Evolutionary conservation across 2,888 invertebrate species (phyloP), one percentile per base, ranked within the genome.

Genomic region (Drosophila testacea): DNA sequence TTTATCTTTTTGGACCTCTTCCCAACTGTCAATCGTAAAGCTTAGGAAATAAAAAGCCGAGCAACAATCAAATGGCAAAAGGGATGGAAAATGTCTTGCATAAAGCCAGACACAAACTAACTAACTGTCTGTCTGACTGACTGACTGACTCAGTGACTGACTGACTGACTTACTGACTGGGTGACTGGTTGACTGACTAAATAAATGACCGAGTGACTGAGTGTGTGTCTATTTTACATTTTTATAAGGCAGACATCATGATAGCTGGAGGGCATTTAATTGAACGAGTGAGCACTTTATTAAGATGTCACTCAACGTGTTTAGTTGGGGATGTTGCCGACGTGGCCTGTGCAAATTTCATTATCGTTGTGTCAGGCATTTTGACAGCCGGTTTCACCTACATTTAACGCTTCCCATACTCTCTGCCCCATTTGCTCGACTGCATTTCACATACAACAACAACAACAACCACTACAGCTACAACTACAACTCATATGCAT

Each of bases 281-380:
- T 85, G 84, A 85, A 85, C 87, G 79, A 88, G 77, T 86, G 84
- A 85, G 81, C 84, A 88, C 84, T 88, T 88, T 87, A 85, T 85
- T 85, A 85, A 85, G 88, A 85, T 88, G 84, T 85, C 84, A 85
- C 83, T 83, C 83, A 83, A 80, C 82, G 73, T 77, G 70, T 73
- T 88, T 70, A 71, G 82, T 38, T 32, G 50, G n/a, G 30, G n/a
- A 42, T 66, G 64, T 28, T 69, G 80, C 51, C 69, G 68, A 66
- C 77, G 77, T 74, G 77, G 79, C 61, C 70, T 72, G 70, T 75
- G 81, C 67, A 87, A 88, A 85, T 87, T 85, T 85, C 89, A 88
- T 88, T 85, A 85, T 71, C 73, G 77, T 65, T 67, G 68, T 88
- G 85, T 88, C 85, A 88, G 79, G 27, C 72, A 73, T 81, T 83